These are phyloP conservation scores for Corapipo altera DNA, from an alignment of 2,113 vertebrate species.

Conservation along the genomic window DNA sequence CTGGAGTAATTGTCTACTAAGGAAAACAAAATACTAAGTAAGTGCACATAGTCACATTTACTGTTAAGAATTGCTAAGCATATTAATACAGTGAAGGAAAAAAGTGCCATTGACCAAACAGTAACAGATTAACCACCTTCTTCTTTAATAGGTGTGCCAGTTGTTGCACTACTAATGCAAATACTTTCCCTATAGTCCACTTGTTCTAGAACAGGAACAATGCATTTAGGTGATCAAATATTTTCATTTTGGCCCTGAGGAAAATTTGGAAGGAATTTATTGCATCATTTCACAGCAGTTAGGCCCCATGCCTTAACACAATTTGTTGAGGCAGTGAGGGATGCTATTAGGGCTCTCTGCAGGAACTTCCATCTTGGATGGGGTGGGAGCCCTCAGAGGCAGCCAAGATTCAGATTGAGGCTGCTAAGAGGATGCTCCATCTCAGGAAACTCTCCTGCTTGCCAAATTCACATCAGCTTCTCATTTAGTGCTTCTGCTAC, in stretches of 20 bases:
- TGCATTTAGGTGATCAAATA: not conserved
- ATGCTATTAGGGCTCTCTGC: not conserved
- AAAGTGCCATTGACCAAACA: not conserved
- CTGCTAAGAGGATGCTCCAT: not conserved
- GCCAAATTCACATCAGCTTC: slow-evolving; percentile 31
- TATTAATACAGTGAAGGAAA: not conserved
- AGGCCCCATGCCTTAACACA: not conserved
- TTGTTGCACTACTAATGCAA: not conserved
- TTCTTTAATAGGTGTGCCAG: not conserved
- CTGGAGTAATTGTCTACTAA: slow-evolving; percentile 42
- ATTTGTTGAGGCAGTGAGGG: not conserved
- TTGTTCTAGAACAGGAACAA: slow-evolving; percentile 6
- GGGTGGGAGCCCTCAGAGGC: not conserved
- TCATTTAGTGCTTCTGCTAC: not conserved
- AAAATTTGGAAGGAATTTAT: not conserved
- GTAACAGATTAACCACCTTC: slow-evolving; percentile 2
- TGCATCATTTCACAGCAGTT: not conserved
- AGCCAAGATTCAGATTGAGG: not conserved
- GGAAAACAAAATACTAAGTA: slow-evolving; percentile 25
- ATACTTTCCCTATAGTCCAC: slow-evolving; percentile 1
- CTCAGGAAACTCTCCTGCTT: not conserved
- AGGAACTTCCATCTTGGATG: slow-evolving; percentile 2
- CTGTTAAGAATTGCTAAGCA: slow-evolving; percentile 33
- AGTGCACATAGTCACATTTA: not conserved
- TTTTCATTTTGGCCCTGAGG: not conserved